phyloP scores from a whole-genome alignment of 2,888 invertebrate genomes.

The Caenorhabditis sp. region DNA sequence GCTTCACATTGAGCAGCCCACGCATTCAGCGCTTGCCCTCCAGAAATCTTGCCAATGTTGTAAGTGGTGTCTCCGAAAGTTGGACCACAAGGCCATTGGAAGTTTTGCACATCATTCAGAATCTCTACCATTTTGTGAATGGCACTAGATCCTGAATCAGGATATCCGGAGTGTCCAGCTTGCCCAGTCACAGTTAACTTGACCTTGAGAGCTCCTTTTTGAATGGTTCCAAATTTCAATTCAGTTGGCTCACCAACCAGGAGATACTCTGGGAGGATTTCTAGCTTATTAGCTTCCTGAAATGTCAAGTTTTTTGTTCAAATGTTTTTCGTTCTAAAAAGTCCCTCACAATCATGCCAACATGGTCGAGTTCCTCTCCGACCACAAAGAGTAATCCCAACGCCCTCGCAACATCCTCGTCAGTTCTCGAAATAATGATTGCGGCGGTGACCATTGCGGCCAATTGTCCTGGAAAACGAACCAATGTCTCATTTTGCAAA shows the following conservation, averaged over 20 bases:
- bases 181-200: constrained; percentile 63
- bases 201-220: constrained; percentile 81
- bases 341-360: constrained; percentile 78
- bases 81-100: constrained; percentile 74
- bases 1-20: constrained; percentile 77
- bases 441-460: constrained; percentile 80
- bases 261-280: constrained; percentile 75
- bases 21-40: constrained; percentile 81
- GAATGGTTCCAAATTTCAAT: constrained; percentile 76
- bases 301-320: constrained; percentile 9
- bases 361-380: constrained; percentile 80
- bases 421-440: constrained; percentile 61
- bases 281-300: constrained; percentile 76
- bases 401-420: constrained; percentile 70
- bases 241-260: constrained; percentile 83
- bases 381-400: constrained; percentile 80
- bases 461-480: constrained; percentile 74
- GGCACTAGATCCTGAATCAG: constrained; percentile 77
- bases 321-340: neutral
- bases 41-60: constrained; percentile 78
- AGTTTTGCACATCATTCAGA: constrained; percentile 71
- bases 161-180: constrained; percentile 80
- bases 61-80: constrained; percentile 77
- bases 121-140: constrained; percentile 77
- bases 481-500: constrained; percentile 22